Conservation (phyloP, 2,797 vertebrate species). For the Heliangelus exortis region DNA sequence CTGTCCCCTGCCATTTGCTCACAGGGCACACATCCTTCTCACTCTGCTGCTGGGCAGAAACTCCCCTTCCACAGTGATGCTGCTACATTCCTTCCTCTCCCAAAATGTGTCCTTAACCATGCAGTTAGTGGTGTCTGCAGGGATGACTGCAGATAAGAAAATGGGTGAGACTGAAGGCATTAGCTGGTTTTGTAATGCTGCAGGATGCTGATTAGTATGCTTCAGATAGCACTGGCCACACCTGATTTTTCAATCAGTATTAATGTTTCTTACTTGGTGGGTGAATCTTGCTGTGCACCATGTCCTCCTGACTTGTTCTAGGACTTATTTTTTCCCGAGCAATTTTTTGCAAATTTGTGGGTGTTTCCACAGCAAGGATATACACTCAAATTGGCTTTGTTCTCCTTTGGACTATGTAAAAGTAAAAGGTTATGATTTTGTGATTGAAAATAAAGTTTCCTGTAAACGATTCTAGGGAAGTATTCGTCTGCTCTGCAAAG, state of each 20-base stretch:
- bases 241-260: background rate
- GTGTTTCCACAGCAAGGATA: background rate
- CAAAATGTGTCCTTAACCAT: background rate
- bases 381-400: background rate
- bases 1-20: background rate
- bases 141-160: background rate
- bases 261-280: background rate
- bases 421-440: conserved; percentile 4
- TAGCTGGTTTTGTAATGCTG: background rate
- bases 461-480: conserved; percentile 69
- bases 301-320: background rate
- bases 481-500: conserved; percentile 29
- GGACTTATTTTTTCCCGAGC: background rate
- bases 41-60: background rate
- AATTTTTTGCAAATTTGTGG: background rate
- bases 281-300: background rate
- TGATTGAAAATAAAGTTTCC: conserved; percentile 74
- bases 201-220: background rate
- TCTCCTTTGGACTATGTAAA: background rate
- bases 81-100: background rate
- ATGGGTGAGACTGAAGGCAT: background rate
- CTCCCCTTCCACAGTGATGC: background rate
- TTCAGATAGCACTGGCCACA: background rate
- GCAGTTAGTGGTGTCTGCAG: background rate
- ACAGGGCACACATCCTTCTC: background rate